Evolutionary conservation across 2,888 invertebrate genomes (phyloP), one percentile per base, ranked within the genome.

Genomic region (Nomada goodeniana): DNA sequence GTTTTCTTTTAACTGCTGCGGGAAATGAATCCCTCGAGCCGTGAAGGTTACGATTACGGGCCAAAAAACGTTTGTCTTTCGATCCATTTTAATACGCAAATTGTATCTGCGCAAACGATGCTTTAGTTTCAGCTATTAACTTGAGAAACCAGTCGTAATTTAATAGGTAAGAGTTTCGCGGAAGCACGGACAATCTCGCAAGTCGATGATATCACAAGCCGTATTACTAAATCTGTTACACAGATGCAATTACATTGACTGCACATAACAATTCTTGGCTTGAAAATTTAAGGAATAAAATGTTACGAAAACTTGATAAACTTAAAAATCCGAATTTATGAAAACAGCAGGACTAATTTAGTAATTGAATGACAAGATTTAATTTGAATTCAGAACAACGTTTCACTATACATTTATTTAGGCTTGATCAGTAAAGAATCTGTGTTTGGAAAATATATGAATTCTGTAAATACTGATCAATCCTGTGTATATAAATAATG

Each of bases 31-130:
- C 18, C 26, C 1, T 7, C 18, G 13, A 15, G 2, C 60, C 60
- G 53, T 36, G 44, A 76, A 47, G 36, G 20, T 60, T 47, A 57
- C 63, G 65, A 47, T 60, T 65, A 42, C 29, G 50, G 52, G 60
- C 47, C 18, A 47, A 20, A 47, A 69, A 61, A 59, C 13, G 1
- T 13, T 23, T 60, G 20, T 44, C 57, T 44, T n/a, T 50, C 42
- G 64, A 80, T 76, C 70, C 61, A 61, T 71, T 76, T 67, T 65
- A 60, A 29, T 29, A 29, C 29, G 29, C 36, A 36, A 47, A 47
- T 47, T 15, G 67, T 47, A 50, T 59, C 36, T 55, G 55, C 3
- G 20, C 50, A 69, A 69, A 59, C 11, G 57, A 69, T 55, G 55
- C 29, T 57, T 57, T 52, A 64, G 44, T 52, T 20, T 5, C 63